These are phyloP conservation scores for Conus canariensis DNA, from an alignment of 2,888 invertebrate species.

Conservation along the genomic window DNA sequence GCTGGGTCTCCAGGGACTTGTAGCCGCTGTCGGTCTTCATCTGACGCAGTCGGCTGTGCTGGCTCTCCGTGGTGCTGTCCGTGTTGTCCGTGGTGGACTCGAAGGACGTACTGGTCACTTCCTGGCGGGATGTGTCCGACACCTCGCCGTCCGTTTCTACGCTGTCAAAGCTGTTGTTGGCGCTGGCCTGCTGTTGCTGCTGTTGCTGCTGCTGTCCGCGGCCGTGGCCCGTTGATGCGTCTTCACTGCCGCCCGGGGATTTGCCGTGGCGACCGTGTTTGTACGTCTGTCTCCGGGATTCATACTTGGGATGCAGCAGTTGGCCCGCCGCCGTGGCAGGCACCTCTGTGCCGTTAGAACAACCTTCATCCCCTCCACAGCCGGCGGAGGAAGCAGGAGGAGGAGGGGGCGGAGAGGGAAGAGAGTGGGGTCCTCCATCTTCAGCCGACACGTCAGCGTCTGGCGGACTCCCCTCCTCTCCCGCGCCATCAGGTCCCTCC, in stretches of 20 bases:
- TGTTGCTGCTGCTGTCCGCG: neutral
- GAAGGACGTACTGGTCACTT: constrained; percentile 80
- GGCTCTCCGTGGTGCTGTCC: constrained; percentile 79
- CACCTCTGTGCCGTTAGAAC: neutral
- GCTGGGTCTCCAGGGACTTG: constrained; percentile 79
- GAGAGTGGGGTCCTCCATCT: constrained; percentile 24
- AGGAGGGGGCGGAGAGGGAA: constrained; percentile 1
- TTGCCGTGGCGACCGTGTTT: constrained; percentile 73
- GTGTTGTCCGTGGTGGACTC: constrained; percentile 80
- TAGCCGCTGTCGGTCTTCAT: constrained; percentile 80
- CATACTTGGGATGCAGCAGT: constrained; percentile 76
- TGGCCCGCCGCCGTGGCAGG: constrained; percentile 31
- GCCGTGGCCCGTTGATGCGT: neutral
- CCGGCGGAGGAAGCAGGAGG: neutral
- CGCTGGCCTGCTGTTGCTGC: constrained; percentile 53
- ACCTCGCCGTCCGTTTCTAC: constrained; percentile 80
- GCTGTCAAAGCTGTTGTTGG: constrained; percentile 80
- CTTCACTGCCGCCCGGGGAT: constrained; percentile 51
- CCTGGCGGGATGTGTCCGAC: constrained; percentile 79
- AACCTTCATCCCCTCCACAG: constrained; percentile 1
- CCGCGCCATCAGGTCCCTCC: neutral
- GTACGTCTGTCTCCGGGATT: constrained; percentile 78
- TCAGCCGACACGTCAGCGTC: neutral
- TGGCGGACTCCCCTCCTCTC: neutral
- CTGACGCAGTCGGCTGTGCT: constrained; percentile 78